Evolutionary conservation across 1,140 invertebrate genomes (phyloP), one percentile per base, ranked within the genome.

Genomic region (Medauroidea extradentata): DNA sequence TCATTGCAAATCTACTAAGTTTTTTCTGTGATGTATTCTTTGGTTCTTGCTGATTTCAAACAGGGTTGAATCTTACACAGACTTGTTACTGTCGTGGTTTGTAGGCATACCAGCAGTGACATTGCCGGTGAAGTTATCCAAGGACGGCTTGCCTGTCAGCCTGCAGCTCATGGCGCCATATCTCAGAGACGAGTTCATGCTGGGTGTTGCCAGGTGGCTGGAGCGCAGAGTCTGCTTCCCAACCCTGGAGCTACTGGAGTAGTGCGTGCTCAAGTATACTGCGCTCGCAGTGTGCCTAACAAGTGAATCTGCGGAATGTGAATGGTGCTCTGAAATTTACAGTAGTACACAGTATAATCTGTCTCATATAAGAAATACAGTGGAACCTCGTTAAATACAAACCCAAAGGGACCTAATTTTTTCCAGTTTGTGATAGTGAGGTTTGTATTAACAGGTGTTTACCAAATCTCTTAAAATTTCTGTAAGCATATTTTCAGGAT

Each of bases 141-240:
- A 72, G n/a, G 79, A 83, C 53, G 86, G 86, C 2, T 71, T 98
- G 39, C 97, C 97, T 0, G 72, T 99, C 3, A 89, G 93, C 53
- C 70, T 99, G 34, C 97, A 99, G 77, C 72, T 99, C n/a, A 95
- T 98, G 78, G 91, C 88, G 1, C 86, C 86, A 18, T 79, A 78
- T 61, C 83, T 93, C 52, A 84, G 88, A 34, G 96, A 99, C 73
- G 74, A 87, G 43, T 71, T 82, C 53, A 69, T 98, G 41, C 76
- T 98, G 2, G 85, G 82, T 51, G 80, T 91, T 25, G 93, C 93
- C 1, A 89, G 89, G 61, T 93, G 85, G 83, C 85, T 98, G 60
- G 93, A 98, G 79, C 75, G 80, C 41, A 68, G 79, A 61, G 82
- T 92, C 7, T 68, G 81, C 53, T 94, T 93, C 76, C 81, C 83